phyloP scores from a whole-genome alignment of 35 echinoderm and acorn worm genomes.

The Anneissia japonica region DNA sequence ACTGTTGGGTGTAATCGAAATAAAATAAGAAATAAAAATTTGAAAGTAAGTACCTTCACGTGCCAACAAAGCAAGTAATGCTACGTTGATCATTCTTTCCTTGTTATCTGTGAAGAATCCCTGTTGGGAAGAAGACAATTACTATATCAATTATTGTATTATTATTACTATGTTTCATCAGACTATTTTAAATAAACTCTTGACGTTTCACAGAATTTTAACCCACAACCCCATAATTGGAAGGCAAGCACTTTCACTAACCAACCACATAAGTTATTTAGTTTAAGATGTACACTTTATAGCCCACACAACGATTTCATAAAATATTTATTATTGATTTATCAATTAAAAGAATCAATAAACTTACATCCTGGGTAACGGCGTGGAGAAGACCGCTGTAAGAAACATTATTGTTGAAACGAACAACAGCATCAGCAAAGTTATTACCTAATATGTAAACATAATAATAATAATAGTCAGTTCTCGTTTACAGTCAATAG shows the following conservation, averaged over 20 bases:
- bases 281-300: too few relatives aligned
- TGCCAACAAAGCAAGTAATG: conserved; percentile 67
- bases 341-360: background rate
- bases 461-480: too few relatives aligned
- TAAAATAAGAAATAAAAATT: too few relatives aligned
- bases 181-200: background rate
- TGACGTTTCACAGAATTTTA: background rate
- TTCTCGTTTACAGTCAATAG: too few relatives aligned
- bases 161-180: background rate
- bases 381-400: conserved; percentile 95
- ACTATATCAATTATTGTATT: background rate
- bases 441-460: conserved; percentile 51
- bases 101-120: conserved; percentile 99
- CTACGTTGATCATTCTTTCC: conserved; percentile 94
- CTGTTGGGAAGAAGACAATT: conserved; percentile 35
- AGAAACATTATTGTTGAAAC: conserved; percentile 94
- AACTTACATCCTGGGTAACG: conserved; percentile 94
- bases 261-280: too few relatives aligned
- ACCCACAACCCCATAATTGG: background rate
- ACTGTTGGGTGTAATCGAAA: too few relatives aligned
- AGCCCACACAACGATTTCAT: too few relatives aligned
- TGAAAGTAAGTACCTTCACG: conserved; percentile 86
- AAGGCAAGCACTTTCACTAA: background rate
- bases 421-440: conserved; percentile 66
- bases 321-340: too few relatives aligned